Evolutionary conservation across 2,113 vertebrate genomes (phyloP).

Genomic region (Crypturellus undulatus): DNA sequence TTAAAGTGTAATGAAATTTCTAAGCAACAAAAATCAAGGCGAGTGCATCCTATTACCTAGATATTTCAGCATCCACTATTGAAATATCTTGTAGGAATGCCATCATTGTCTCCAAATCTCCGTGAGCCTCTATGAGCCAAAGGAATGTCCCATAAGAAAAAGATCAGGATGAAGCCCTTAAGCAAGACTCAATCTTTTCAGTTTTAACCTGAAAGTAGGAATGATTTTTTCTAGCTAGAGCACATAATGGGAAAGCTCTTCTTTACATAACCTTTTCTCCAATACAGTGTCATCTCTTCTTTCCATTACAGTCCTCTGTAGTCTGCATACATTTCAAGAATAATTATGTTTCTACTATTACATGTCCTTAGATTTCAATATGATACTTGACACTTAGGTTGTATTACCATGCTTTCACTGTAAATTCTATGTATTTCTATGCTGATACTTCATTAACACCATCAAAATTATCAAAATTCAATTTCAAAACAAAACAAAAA

Average conservation of each 20-base stretch:
- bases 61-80: fast-evolving
- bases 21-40: not conserved
- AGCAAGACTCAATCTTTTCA: not conserved
- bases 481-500: not conserved
- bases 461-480: not conserved
- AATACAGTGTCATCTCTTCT: not conserved
- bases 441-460: not conserved
- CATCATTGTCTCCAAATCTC: not conserved
- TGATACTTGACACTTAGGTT: not conserved
- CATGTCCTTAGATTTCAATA: not conserved
- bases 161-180: not conserved
- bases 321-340: not conserved
- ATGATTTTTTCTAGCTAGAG: not conserved
- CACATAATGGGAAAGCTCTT: fast-evolving
- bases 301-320: not conserved
- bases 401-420: not conserved
- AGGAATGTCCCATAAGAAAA: not conserved
- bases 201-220: not conserved
- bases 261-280: not conserved
- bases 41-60: not conserved
- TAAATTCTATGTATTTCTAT: not conserved
- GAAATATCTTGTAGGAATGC: not conserved
- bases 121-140: not conserved
- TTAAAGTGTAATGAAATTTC: not conserved
- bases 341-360: not conserved